Evolutionary conservation across 1,140 invertebrate genomes (phyloP).

Genomic region (Nautilus pompilius): DNA sequence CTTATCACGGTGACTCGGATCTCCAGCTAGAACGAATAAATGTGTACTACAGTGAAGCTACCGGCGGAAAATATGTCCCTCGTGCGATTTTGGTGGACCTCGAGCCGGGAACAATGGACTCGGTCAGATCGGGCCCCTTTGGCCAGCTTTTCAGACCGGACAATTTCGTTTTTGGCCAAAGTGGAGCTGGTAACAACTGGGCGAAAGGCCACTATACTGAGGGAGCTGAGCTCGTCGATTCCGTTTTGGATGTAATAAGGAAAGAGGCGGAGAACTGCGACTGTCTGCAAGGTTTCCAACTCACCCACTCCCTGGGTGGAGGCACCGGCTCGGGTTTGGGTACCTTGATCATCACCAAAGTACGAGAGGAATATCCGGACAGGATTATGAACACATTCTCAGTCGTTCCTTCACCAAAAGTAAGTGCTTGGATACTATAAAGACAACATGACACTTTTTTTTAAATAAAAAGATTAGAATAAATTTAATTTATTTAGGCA

Average conservation of each 20-base stretch:
- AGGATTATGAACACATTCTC: constrained; percentile 90
- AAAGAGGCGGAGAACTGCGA: constrained; percentile 82
- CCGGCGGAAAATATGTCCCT: constrained; percentile 81
- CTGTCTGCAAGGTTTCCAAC: constrained; percentile 75
- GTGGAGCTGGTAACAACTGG: constrained; percentile 49
- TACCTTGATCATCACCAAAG: constrained; percentile 62
- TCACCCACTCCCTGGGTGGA: constrained; percentile 78
- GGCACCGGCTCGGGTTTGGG: constrained; percentile 58
- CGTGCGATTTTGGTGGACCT: constrained; percentile 79
- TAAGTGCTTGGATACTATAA: no score
- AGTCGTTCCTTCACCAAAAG: constrained; percentile 89
- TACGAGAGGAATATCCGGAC: constrained; percentile 69
- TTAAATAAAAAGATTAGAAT: no score
- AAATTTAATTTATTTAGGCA: no score
- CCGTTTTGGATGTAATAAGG: constrained; percentile 76
- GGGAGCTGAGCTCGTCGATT: constrained; percentile 67
- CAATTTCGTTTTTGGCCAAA: constrained; percentile 50
- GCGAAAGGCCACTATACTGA: constrained; percentile 74
- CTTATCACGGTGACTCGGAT: constrained; percentile 59
- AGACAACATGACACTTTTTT: no score
- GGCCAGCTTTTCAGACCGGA: constrained; percentile 51
- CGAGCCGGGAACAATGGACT: constrained; percentile 53
- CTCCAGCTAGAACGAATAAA: constrained; percentile 59
- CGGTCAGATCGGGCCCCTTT: constrained; percentile 48
- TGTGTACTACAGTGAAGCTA: constrained; percentile 61